Conservation (phyloP, 1,140 invertebrate species). For the Drosophila pruinosa region DNA sequence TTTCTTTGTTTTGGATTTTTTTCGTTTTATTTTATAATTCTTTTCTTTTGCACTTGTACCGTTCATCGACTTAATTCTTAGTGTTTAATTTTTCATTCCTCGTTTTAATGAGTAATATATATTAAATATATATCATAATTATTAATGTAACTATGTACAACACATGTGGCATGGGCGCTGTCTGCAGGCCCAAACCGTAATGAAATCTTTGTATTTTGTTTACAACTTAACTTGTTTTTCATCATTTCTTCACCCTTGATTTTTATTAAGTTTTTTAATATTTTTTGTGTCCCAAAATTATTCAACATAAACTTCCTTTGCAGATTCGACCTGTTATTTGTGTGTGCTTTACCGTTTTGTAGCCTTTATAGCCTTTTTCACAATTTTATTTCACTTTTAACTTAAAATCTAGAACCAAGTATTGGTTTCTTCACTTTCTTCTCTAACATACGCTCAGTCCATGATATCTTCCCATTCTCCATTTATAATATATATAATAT, state of each 20-base stretch:
- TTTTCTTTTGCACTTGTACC: slow-evolving; percentile 72
- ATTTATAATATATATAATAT: slow-evolving; percentile 35
- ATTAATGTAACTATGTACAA: slow-evolving; percentile 79
- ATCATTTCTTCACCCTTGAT: slow-evolving; percentile 12
- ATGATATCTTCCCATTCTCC: slow-evolving; percentile 64
- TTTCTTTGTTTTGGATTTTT: slow-evolving; percentile 46
- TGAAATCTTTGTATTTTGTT: slow-evolving; percentile 77
- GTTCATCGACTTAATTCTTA: slow-evolving; percentile 73
- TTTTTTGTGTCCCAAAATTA: slow-evolving; percentile 65
- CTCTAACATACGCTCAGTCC: slow-evolving; percentile 73
- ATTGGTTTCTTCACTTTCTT: slow-evolving; percentile 51
- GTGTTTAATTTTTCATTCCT: slow-evolving; percentile 29
- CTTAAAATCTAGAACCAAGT: slow-evolving; percentile 78
- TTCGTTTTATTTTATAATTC: slow-evolving; percentile 32
- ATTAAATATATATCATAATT: slow-evolving; percentile 70
- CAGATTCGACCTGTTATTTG: slow-evolving; percentile 16
- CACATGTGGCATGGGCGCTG: slow-evolving; percentile 49
- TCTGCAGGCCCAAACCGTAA: slow-evolving; percentile 41
- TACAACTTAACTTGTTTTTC: slow-evolving; percentile 64
- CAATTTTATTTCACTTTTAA: slow-evolving; percentile 49
- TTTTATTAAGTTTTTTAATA: slow-evolving; percentile 13
- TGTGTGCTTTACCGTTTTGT: slow-evolving; percentile 58
- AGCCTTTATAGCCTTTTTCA: slow-evolving; percentile 48
- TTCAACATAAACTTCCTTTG: slow-evolving; percentile 59
- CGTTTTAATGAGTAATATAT: slow-evolving; percentile 69